phyloP scores from a whole-genome alignment of 2,113 vertebrate genomes.

The Theristicus caerulescens region DNA sequence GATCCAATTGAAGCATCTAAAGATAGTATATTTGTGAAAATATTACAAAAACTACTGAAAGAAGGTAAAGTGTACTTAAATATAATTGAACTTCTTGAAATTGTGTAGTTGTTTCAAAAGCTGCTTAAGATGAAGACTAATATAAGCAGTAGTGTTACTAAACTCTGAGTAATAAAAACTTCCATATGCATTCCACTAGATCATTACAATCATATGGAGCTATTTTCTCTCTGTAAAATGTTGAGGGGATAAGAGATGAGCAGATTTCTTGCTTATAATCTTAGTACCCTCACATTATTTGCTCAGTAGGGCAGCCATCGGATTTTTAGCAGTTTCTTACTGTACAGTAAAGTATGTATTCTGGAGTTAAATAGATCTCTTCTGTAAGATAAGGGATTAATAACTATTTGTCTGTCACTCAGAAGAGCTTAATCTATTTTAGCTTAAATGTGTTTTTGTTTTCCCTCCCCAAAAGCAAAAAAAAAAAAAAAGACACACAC shows the following conservation, averaged over 20 bases:
- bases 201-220: not conserved
- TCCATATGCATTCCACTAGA: not conserved
- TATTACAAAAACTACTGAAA: constrained; percentile 90
- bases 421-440: not conserved
- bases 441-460: not conserved
- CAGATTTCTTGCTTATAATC: not conserved
- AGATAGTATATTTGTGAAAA: constrained; percentile 93
- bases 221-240: not conserved
- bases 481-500: too few species aligned
- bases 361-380: not conserved
- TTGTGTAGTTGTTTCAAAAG: not conserved
- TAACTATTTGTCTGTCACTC: not conserved
- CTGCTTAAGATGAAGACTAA: not conserved
- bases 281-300: not conserved
- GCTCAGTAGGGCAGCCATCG: not conserved
- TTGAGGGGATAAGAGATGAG: not conserved
- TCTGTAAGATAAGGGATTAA: not conserved
- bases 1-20: constrained; percentile 94
- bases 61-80: constrained; percentile 80
- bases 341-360: not conserved
- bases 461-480: not conserved
- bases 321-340: not conserved
- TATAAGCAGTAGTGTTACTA: not conserved
- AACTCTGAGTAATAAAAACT: not conserved
- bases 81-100: not conserved